These are phyloP conservation scores for Penaeus monodon DNA, from an alignment of 2,888 invertebrate genomes.

Conservation along the genomic window DNA sequence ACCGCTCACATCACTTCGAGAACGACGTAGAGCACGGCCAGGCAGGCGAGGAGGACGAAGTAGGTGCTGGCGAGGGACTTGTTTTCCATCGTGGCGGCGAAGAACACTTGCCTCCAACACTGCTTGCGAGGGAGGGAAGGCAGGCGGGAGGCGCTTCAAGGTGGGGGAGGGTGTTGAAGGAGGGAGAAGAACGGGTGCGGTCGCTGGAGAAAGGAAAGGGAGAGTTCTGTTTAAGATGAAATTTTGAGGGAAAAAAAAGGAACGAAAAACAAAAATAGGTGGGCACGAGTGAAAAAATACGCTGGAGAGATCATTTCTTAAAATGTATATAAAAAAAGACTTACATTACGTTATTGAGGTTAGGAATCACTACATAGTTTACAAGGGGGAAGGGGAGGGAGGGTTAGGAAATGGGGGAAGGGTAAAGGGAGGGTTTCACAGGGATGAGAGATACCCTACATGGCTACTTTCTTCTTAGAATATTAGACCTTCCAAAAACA, in stretches of 20 bases:
- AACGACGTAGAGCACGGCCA: conserved; percentile 28
- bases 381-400: too few species aligned
- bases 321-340: background rate
- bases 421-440: too few species aligned
- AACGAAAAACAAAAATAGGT: background rate
- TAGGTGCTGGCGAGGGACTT: conserved; percentile 46
- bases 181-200: background rate
- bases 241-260: background rate
- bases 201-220: background rate
- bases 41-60: conserved; percentile 32
- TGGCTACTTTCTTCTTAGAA: conserved; percentile 29
- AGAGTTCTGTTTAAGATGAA: background rate
- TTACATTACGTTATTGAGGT: background rate
- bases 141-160: too few species aligned
- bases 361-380: background rate
- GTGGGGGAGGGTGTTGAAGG: background rate
- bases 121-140: conserved; percentile 2
- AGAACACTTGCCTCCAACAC: conserved; percentile 12
- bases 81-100: conserved; percentile 28
- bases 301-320: background rate
- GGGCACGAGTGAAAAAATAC: background rate
- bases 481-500: conserved; percentile 58
- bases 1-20: conserved; percentile 20
- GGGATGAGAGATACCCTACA: too few species aligned
- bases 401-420: too few species aligned